A percentile compares a stretch with the other conserved stretches of the same genome.
Conservation (phyloP, 2,888 invertebrate species). For the Thereva nobilitata region DNA sequence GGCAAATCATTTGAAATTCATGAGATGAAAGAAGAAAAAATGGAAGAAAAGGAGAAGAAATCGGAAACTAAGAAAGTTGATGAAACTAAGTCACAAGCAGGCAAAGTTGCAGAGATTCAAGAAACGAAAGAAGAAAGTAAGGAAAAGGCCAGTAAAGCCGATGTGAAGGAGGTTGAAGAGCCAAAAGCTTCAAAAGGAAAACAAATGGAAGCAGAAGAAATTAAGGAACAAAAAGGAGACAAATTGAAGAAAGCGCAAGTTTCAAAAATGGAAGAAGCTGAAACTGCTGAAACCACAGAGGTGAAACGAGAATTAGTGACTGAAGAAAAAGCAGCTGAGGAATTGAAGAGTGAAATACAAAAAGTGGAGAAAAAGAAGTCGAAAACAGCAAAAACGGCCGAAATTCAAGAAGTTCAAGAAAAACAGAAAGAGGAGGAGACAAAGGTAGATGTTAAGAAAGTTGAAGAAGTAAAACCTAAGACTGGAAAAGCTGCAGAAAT, state of each 20-base stretch:
- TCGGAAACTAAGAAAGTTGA: conserved; percentile 23
- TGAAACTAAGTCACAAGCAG: background rate
- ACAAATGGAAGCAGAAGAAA: conserved; percentile 36
- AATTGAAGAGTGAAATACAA: conserved; percentile 14
- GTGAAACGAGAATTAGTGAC: conserved; percentile 7
- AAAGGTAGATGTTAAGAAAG: background rate
- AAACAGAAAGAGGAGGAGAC: conserved; percentile 5
- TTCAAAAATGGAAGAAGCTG: background rate
- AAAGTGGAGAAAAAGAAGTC: conserved; percentile 37
- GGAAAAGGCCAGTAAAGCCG: background rate
- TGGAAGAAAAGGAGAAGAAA: conserved; percentile 38
- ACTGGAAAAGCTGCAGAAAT: conserved; percentile 1
- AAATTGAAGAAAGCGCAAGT: conserved; percentile 36
- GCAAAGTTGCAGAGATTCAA: background rate
- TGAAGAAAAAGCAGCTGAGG: conserved; percentile 21
- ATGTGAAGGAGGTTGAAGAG: conserved; percentile 9
- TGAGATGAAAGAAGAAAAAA: conserved; percentile 37
- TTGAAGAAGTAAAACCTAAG: conserved; percentile 4
- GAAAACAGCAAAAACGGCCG: conserved; percentile 41
- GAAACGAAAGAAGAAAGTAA: conserved; percentile 17
- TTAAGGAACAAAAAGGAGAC: conserved; percentile 23
- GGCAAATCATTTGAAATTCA: conserved; percentile 31
- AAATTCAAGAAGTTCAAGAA: conserved; percentile 37
- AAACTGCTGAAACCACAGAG: conserved; percentile 9
- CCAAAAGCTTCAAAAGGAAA: conserved; percentile 28